Percentiles rank a stretch among this genome's conserved stretches.
These are phyloP conservation scores for Tortricodes alternella DNA, from an alignment of 2,888 invertebrate species.

Conservation along the genomic window DNA sequence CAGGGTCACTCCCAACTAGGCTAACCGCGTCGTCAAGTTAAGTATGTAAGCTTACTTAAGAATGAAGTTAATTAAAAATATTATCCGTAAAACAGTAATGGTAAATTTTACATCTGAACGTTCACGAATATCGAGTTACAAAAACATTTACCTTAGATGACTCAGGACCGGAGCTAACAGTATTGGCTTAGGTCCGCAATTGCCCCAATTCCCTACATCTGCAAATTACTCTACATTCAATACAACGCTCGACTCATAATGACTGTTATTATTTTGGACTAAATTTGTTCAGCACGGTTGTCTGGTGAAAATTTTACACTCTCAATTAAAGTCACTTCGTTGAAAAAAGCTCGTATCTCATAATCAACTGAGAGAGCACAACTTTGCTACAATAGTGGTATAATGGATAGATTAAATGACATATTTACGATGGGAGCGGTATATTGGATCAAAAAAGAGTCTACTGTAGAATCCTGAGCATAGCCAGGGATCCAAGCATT, in stretches of 20 bases:
- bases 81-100: conserved; percentile 34
- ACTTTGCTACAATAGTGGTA: too few species aligned
- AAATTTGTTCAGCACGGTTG: conserved; percentile 1
- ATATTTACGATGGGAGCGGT: too few species aligned
- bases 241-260: conserved; percentile 59
- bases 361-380: too few species aligned
- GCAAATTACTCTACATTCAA: conserved; percentile 61
- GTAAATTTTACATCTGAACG: conserved; percentile 51
- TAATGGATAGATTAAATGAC: too few species aligned
- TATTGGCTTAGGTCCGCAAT: conserved; percentile 60
- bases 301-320: background rate
- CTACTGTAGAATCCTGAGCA: too few species aligned
- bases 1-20: too few species aligned
- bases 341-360: too few species aligned
- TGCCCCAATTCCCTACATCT: conserved; percentile 74
- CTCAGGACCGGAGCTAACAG: conserved; percentile 64
- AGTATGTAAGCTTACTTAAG: background rate
- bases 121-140: conserved; percentile 59
- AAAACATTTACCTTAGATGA: conserved; percentile 62
- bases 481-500: too few species aligned
- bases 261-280: conserved; percentile 34
- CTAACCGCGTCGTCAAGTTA: background rate
- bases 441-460: too few species aligned
- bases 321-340: too few species aligned
- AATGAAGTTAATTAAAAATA: background rate